These are phyloP conservation scores for Candoia aspera DNA, from an alignment of 2,113 vertebrate species.

Conservation along the genomic window DNA sequence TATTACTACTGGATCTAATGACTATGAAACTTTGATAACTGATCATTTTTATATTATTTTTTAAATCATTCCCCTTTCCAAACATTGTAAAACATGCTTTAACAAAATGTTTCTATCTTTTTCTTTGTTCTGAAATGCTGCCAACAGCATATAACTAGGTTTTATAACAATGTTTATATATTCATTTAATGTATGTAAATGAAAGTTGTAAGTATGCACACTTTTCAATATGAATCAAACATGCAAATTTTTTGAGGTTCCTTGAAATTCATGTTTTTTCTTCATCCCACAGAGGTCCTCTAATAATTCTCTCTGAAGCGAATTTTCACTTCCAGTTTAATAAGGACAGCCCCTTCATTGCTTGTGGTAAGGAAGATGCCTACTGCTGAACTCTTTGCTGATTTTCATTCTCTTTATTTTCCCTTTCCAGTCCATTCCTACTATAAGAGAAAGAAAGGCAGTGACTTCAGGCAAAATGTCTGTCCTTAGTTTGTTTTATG, in stretches of 20 bases:
- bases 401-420: not conserved
- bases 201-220: not conserved
- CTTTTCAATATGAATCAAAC: not conserved
- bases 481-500: not conserved
- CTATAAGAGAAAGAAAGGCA: not conserved
- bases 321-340: not conserved
- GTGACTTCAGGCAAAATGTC: not conserved
- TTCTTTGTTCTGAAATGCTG: not conserved
- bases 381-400: not conserved
- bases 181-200: not conserved
- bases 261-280: not conserved
- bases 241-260: not conserved
- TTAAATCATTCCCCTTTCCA: not conserved
- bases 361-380: not conserved
- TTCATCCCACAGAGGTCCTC: no score
- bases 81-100: not conserved
- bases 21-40: not conserved
- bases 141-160: no score
- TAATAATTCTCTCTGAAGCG: not conserved
- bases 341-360: slow-evolving; percentile 9
- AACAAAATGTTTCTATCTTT: not conserved
- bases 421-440: not conserved
- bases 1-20: not conserved
- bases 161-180: not conserved
- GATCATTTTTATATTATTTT: not conserved